phyloP scores from a whole-genome alignment of 1,140 invertebrate species.

The Mercenaria mercenaria region DNA sequence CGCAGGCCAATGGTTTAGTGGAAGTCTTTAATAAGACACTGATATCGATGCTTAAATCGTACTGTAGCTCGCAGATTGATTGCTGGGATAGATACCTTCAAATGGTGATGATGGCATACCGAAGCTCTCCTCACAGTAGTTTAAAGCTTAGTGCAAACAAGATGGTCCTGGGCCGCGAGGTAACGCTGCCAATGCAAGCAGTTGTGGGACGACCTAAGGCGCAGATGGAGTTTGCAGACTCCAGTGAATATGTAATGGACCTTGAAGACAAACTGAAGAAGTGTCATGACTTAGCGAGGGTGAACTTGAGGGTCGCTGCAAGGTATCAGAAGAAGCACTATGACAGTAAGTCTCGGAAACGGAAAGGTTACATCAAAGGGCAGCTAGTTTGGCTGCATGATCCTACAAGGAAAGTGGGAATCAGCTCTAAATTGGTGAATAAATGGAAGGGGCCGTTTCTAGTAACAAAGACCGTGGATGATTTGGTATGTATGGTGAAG shows the following conservation, averaged over 20 bases:
- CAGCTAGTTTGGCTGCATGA: background rate
- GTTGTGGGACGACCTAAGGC: background rate
- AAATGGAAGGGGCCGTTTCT: conserved; percentile 13
- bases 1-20: conserved; percentile 31
- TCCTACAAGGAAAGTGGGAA: background rate
- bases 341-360: background rate
- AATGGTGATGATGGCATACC: background rate
- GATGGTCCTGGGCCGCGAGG: too few relatives aligned
- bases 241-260: background rate
- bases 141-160: too few relatives aligned
- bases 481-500: conserved; percentile 26
- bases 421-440: background rate
- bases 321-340: background rate
- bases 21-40: conserved; percentile 22
- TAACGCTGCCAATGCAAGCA: too few relatives aligned
- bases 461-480: conserved; percentile 1
- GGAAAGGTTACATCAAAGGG: background rate
- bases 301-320: background rate
- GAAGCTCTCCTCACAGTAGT: too few relatives aligned
- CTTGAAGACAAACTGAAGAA: background rate
- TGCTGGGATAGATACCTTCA: background rate
- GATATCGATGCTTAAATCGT: background rate
- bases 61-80: background rate
- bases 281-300: background rate
- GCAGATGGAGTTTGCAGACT: too few relatives aligned